Percentiles rank a stretch among this genome's conserved stretches.
phyloP scores from a whole-genome alignment of 2,888 invertebrate genomes.

The Muschampia plurimacula region DNA sequence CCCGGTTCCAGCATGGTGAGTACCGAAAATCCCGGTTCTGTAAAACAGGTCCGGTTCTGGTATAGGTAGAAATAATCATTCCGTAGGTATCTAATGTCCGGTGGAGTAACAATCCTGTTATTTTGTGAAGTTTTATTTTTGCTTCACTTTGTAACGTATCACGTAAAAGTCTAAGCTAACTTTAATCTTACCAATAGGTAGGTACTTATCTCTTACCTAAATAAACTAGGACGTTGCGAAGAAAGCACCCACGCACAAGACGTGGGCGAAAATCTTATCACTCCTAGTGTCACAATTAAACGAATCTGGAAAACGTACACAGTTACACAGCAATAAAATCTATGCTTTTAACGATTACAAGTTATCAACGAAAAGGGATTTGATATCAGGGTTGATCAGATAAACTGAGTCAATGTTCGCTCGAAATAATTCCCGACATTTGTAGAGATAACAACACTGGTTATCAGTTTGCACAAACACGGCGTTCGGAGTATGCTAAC shows the following conservation, averaged over 20 bases:
- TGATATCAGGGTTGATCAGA: constrained; percentile 48
- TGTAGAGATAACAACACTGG: constrained; percentile 63
- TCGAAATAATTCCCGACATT: constrained; percentile 77
- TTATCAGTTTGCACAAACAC: constrained; percentile 65
- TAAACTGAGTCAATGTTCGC: constrained; percentile 78
- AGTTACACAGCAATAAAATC: constrained; percentile 10
- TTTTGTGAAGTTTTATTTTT: too few species aligned
- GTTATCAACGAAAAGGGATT: constrained; percentile 45
- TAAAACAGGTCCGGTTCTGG: too few species aligned
- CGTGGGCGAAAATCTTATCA: constrained; percentile 24
- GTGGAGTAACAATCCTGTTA: too few species aligned
- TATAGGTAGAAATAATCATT: too few species aligned
- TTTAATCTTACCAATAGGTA: too few species aligned
- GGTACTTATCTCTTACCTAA: too few species aligned
- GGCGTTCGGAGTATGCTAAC: constrained; percentile 79
- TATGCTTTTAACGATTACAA: constrained; percentile 29
- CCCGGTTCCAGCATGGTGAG: too few species aligned
- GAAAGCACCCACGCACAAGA: constrained; percentile 5
- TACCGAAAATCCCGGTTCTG: too few species aligned
- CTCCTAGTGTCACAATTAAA: constrained; percentile 20
- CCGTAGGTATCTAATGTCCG: too few species aligned
- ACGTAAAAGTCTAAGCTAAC: too few species aligned
- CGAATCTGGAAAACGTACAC: constrained; percentile 15
- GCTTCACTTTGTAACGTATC: too few species aligned
- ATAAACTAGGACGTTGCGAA: neutral